Percentiles rank a stretch among this genome's conserved stretches.
phyloP scores from a whole-genome alignment of 92 coral and sea anemone genomes.

The Epizoanthus scotinus region DNA sequence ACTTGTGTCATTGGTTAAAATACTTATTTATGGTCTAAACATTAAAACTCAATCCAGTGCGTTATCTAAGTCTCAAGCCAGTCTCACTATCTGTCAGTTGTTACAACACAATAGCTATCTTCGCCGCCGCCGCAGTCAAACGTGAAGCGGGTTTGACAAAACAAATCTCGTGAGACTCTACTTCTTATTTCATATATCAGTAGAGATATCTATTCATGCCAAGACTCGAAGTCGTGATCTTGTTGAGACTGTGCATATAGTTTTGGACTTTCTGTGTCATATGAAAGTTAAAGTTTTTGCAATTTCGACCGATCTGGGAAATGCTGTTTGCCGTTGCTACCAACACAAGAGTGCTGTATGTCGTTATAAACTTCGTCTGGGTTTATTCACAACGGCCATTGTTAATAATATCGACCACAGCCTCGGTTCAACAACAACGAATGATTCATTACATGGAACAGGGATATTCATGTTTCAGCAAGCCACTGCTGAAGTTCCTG shows the following conservation, averaged over 20 bases:
- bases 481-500: conserved; percentile 18
- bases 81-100: conserved; percentile 59
- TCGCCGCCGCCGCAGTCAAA: conserved; percentile 48
- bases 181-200: conserved; percentile 55
- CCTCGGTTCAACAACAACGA: conserved; percentile 57
- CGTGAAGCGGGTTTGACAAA: conserved; percentile 42
- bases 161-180: conserved; percentile 60
- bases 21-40: conserved; percentile 67
- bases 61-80: conserved; percentile 46
- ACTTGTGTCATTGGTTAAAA: conserved; percentile 54
- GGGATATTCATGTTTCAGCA: conserved; percentile 65
- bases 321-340: conserved; percentile 47
- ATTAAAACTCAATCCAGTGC: conserved; percentile 49
- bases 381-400: conserved; percentile 58
- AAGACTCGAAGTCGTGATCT: conserved; percentile 67
- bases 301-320: conserved; percentile 60
- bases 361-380: conserved; percentile 34
- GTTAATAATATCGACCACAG: conserved; percentile 68
- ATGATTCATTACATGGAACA: conserved; percentile 67
- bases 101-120: conserved; percentile 51
- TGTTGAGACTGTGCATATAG: conserved; percentile 51
- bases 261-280: conserved; percentile 53
- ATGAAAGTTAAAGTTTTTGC: conserved; percentile 62
- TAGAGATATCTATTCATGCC: conserved; percentile 58
- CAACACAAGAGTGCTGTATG: conserved; percentile 56